These are phyloP conservation scores for Actinia equina DNA, from an alignment of 64 coral and sea anemone species.

Conservation along the genomic window DNA sequence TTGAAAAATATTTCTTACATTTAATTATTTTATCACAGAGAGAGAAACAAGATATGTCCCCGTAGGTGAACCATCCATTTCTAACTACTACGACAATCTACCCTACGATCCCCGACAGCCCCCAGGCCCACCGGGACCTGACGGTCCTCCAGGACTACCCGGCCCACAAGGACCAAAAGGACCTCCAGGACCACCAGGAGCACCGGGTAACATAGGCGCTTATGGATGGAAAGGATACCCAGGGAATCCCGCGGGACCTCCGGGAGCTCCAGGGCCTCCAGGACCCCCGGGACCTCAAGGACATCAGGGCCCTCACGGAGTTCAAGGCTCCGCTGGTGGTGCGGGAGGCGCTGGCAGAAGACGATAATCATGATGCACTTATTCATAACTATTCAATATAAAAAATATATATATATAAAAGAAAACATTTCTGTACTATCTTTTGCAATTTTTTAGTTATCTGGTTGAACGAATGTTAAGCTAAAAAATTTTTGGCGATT, in stretches of 20 bases:
- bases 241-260: conserved; percentile 28
- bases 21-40: neutral
- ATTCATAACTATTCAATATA: no score
- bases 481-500: no score
- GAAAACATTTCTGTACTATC: no score
- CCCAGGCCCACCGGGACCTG: conserved; percentile 51
- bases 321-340: neutral
- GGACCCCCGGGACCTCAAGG: conserved; percentile 29
- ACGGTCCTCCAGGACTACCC: conserved; percentile 33
- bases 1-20: no score
- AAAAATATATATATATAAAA: no score
- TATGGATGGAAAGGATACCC: conserved; percentile 21
- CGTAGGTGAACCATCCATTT: neutral
- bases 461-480: no score
- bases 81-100: neutral
- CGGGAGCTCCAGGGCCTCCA: conserved; percentile 37
- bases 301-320: neutral
- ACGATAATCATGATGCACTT: no score
- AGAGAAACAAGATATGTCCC: neutral
- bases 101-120: conserved; percentile 10
- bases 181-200: conserved; percentile 4
- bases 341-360: neutral
- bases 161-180: conserved; percentile 31
- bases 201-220: conserved; percentile 22
- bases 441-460: no score